Percentiles rank a stretch among this genome's conserved stretches.
Conservation (phyloP, 2,888 invertebrate species). For the Tridacna gigas region DNA sequence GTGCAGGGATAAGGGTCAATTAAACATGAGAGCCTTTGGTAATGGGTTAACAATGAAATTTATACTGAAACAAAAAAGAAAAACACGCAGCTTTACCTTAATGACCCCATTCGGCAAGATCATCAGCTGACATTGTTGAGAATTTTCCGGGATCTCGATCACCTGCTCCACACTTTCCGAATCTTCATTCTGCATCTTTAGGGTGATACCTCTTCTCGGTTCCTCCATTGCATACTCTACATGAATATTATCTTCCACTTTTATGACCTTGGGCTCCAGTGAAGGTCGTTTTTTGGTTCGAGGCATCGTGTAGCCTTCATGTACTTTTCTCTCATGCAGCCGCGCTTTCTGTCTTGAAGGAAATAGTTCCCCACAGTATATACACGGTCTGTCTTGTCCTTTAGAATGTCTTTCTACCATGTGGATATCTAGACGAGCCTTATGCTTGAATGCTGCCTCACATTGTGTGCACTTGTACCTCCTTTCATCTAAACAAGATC, state of each 20-base stretch:
- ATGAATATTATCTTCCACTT: background rate
- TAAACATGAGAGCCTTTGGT: no score
- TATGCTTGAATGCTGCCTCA: slow-evolving; percentile 52
- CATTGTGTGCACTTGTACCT: slow-evolving; percentile 43
- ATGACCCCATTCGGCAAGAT: slow-evolving; percentile 52
- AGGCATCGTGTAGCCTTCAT: slow-evolving; percentile 34
- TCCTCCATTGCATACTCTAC: background rate
- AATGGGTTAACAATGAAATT: background rate
- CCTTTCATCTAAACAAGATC: slow-evolving; percentile 40
- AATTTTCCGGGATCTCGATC: slow-evolving; percentile 56
- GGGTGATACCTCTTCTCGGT: background rate
- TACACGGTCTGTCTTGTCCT: slow-evolving; percentile 40
- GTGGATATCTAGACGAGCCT: slow-evolving; percentile 42
- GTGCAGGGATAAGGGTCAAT: no score
- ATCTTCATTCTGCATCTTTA: background rate
- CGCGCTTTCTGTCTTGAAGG: slow-evolving; percentile 55
- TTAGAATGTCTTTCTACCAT: slow-evolving; percentile 43
- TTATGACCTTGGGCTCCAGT: background rate
- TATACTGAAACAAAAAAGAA: no score
- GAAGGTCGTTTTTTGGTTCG: background rate
- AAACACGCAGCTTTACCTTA: slow-evolving; percentile 24
- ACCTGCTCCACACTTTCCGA: slow-evolving; percentile 44
- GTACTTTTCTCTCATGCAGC: slow-evolving; percentile 46
- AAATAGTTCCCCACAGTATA: slow-evolving; percentile 47
- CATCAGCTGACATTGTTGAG: slow-evolving; percentile 57